These are phyloP conservation scores for Ditylenchus dipsaci DNA, from an alignment of 1,140 invertebrate species.

Conservation along the genomic window DNA sequence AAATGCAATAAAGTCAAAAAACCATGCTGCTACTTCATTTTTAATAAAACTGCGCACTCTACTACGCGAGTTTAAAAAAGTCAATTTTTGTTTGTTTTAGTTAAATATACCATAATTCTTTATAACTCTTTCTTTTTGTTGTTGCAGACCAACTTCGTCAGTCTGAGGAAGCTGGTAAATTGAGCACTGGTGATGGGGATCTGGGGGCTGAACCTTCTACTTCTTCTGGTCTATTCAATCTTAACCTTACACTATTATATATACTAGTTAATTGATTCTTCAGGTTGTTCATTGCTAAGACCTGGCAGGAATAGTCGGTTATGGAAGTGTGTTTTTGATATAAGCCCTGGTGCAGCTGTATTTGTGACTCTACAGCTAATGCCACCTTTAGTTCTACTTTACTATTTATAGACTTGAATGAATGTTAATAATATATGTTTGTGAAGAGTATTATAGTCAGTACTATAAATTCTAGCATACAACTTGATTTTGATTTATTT, in stretches of 20 bases:
- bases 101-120: no score
- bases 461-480: no score
- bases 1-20: no score
- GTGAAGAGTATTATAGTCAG: no score
- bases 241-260: not conserved
- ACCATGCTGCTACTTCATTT: no score
- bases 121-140: no score
- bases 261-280: not conserved
- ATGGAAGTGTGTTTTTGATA: not conserved
- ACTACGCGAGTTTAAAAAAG: no score
- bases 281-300: not conserved
- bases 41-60: no score
- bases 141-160: not conserved
- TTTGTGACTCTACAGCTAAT: not conserved
- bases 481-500: no score
- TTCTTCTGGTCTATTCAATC: not conserved
- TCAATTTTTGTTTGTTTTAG: no score
- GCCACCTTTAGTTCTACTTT: not conserved
- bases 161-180: not conserved
- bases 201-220: not conserved
- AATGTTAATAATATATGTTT: no score
- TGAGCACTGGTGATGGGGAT: not conserved
- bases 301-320: not conserved
- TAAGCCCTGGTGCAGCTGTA: not conserved
- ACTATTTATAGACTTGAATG: no score